Base-by-base conservation (phyloP, 2,888 invertebrate genomes). In the Clusia tigrina region DNA sequence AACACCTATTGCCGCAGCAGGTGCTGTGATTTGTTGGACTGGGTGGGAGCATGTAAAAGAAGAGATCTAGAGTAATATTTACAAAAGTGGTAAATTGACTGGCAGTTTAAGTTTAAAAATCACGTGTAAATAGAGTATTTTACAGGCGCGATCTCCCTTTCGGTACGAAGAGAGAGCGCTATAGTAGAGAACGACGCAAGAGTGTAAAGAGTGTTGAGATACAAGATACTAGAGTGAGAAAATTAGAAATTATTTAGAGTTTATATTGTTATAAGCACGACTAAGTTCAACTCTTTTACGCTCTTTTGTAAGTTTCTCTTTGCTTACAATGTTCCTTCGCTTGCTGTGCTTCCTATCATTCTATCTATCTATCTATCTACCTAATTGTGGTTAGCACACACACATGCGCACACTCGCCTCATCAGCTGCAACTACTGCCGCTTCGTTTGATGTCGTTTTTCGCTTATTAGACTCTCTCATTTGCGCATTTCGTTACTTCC, bases 51-150 rank as follows among this genome's bases (percentile, higher is more conserved):
- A 42, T 12, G 54, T 18, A 2, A 25, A 48, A 48, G 54, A 22
- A 62, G 46, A 58, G 63, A 58, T 62, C 62, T 59, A 57, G 42
- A 57, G 51, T 25, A 63, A 46, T 66, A 66, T 66, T 58, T 66
- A 66, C 63, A 66, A 63, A 61, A 63, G 56, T 37, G 54, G n/a
- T n/a, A 38, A 18, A 46, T 62, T 59, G 64, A 64, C 38, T 65
- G 54, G 53, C 18, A 57, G 37, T 5, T 24, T 46, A 25, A 32
- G 48, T 22, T 57, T 58, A 12, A 48, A 62, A 32, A 52, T 63
- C 64, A 69, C 66, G n/a, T n/a, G n/a, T n/a, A n/a, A n/a, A n/a
- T 69, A 71, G 77, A 76, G 76, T 75, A 78, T 78, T 71, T 60
- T 63, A 61, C 74, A 74, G 75, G 75, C 66, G 65, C n/a, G n/a